A percentile compares a stretch with the other conserved stretches of the same genome.
These are phyloP conservation scores for Acridotheres tristis DNA, from an alignment of 2,797 vertebrate species.

Conservation along the genomic window DNA sequence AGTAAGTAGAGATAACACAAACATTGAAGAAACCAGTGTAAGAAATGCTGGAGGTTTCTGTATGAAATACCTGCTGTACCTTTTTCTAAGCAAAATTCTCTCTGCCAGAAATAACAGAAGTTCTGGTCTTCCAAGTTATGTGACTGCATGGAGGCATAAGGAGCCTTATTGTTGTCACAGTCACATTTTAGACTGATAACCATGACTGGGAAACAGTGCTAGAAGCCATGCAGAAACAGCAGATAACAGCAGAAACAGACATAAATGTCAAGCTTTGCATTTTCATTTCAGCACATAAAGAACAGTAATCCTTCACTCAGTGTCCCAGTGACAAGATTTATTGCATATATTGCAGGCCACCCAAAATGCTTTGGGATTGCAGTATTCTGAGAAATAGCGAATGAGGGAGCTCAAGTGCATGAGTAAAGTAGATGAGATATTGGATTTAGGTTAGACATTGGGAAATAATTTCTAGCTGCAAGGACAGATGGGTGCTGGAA, in stretches of 20 bases:
- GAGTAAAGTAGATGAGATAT: not conserved
- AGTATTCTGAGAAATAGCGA: not conserved
- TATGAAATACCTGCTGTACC: not conserved
- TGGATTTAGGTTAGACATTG: not conserved
- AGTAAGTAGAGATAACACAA: not conserved
- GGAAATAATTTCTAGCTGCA: not conserved
- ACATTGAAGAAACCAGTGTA: not conserved
- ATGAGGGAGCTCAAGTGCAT: not conserved
- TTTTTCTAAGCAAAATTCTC: not conserved
- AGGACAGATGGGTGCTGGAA: not conserved
- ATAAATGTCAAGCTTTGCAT: conserved; percentile 54
- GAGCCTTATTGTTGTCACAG: not conserved
- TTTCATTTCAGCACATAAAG: conserved; percentile 28
- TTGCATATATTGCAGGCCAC: not conserved
- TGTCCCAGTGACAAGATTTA: conserved; percentile 40
- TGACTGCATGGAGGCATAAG: not conserved
- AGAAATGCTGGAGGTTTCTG: not conserved
- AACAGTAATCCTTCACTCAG: conserved; percentile 35
- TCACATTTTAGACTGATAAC: conserved; percentile 2
- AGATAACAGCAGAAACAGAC: conserved; percentile 41
- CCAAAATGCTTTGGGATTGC: not conserved
- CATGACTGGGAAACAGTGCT: not conserved
- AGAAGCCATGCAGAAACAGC: conserved; percentile 24
- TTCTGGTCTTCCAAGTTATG: not conserved
- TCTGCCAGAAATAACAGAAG: not conserved